Percentiles rank a stretch among this genome's conserved stretches.
These are phyloP conservation scores for Pollimyrus isidori DNA, from an alignment of 2,113 vertebrate species.

Conservation along the genomic window DNA sequence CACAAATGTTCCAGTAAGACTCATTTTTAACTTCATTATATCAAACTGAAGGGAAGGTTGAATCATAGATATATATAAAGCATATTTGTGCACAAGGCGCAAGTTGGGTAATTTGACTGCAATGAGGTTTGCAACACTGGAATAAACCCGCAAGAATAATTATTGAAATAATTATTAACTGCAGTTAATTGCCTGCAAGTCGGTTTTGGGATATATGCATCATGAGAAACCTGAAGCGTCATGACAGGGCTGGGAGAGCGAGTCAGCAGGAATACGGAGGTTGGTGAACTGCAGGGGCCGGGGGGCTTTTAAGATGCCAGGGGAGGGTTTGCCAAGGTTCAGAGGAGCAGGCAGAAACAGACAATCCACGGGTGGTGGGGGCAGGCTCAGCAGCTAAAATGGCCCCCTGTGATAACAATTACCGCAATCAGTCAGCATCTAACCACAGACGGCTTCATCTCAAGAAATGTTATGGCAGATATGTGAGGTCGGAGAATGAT, in stretches of 20 bases:
- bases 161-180: background rate
- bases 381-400: no score
- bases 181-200: background rate
- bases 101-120: background rate
- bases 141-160: background rate
- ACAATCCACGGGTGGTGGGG: background rate
- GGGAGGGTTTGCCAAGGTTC: background rate
- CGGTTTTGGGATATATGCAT: no score
- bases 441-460: background rate
- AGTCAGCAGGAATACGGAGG: background rate
- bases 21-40: background rate
- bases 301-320: background rate
- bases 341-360: background rate
- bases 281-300: background rate
- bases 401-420: background rate
- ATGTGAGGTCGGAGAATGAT: background rate
- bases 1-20: background rate
- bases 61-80: background rate
- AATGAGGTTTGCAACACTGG: background rate
- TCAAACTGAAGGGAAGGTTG: background rate
- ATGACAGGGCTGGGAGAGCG: background rate
- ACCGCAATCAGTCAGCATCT: background rate
- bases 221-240: background rate
- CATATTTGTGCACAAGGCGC: background rate
- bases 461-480: background rate